Evolutionary conservation across 2,113 vertebrate genomes (phyloP).

Genomic region (Rhabdornis inornatus): DNA sequence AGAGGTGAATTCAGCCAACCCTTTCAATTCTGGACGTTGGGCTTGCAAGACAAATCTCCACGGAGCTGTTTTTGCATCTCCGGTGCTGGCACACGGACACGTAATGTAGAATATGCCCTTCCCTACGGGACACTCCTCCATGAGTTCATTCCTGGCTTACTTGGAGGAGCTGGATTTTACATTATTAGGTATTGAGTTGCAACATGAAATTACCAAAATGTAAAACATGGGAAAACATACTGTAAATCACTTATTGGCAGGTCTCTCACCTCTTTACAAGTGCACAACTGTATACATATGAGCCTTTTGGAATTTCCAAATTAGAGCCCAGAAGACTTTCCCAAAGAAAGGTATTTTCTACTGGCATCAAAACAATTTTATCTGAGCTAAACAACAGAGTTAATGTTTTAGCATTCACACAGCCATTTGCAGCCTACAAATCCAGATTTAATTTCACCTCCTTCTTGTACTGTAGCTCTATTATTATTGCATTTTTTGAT

Average conservation of each 20-base stretch:
- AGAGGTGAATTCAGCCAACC: conserved; percentile 13
- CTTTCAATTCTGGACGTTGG: background rate
- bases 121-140: conserved; percentile 26
- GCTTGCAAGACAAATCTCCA: background rate
- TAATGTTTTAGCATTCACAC: conserved; percentile 50
- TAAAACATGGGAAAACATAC: conserved; percentile 70
- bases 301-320: conserved; percentile 65
- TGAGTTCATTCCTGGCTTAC: conserved; percentile 48
- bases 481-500: conserved; percentile 27
- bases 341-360: conserved; percentile 57
- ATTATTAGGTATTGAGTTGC: conserved; percentile 63
- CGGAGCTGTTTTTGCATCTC: background rate
- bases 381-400: conserved; percentile 62
- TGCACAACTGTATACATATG: conserved; percentile 25
- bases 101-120: conserved; percentile 10
- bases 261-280: conserved; percentile 63
- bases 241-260: conserved; percentile 75
- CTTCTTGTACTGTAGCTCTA: conserved; percentile 11
- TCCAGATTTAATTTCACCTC: conserved; percentile 44
- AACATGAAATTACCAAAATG: conserved; percentile 70
- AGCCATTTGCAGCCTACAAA: conserved; percentile 9
- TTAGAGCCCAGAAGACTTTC: conserved; percentile 63
- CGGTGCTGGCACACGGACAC: background rate
- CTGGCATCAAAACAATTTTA: conserved; percentile 53
- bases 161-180: conserved; percentile 56